Evolutionary conservation across 2,797 vertebrate genomes (phyloP).

Genomic region (Synanceia verrucosa): DNA sequence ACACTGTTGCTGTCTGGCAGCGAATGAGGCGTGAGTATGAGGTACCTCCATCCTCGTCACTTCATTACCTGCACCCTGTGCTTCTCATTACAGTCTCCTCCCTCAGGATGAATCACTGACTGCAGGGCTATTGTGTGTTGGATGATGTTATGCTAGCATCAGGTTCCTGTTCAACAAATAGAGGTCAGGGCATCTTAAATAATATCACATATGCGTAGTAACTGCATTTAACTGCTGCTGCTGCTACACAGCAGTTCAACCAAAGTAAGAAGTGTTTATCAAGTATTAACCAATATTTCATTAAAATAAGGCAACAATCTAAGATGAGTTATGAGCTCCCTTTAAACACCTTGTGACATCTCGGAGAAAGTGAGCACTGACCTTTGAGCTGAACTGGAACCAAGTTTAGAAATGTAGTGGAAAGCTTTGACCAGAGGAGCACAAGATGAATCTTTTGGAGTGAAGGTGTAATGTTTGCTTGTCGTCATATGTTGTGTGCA

Average conservation of each 20-base stretch:
- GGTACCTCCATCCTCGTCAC: conserved; percentile 19
- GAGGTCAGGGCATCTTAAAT: not conserved
- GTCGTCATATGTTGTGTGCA: not conserved
- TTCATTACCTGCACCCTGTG: conserved; percentile 52
- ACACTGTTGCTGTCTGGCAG: conserved; percentile 1
- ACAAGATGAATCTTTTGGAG: not conserved
- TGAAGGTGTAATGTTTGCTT: too few relatives aligned
- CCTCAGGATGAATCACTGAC: conserved; percentile 24
- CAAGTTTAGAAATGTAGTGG: not conserved
- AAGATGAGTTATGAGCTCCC: not conserved
- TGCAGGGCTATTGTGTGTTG: conserved; percentile 11
- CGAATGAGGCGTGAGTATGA: conserved; percentile 55
- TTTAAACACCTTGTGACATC: not conserved
- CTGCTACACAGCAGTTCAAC: not conserved
- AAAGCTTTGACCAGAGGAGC: not conserved
- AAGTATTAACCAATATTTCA: not conserved
- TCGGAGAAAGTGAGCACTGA: not conserved
- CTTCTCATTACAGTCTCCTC: conserved; percentile 31
- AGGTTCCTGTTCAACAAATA: conserved; percentile 2
- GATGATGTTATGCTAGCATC: conserved; percentile 11
- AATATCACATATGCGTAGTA: not conserved
- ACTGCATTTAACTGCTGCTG: too few relatives aligned
- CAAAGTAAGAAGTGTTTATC: too few relatives aligned
- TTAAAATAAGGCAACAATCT: not conserved
- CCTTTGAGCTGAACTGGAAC: not conserved